Conservation (phyloP, 2,113 vertebrate species). For the Anhinga anhinga region DNA sequence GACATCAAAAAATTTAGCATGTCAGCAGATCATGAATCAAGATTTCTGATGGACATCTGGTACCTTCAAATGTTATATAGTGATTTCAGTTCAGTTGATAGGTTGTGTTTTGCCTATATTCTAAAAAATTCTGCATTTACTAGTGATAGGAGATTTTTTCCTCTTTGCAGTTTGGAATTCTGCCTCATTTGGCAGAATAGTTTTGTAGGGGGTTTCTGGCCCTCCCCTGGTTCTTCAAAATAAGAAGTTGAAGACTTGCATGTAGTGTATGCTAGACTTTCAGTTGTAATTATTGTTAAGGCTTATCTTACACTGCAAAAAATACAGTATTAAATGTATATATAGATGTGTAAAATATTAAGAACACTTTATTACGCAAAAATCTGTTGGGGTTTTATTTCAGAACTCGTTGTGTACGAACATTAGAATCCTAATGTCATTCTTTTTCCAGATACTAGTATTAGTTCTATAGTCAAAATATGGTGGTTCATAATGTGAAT, state of each 20-base stretch:
- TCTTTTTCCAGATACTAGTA: neutral
- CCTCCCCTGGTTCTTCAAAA: neutral
- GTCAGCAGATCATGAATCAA: neutral
- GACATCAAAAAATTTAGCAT: neutral
- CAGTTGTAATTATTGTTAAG: neutral
- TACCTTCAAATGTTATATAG: neutral
- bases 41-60: neutral
- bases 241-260: neutral
- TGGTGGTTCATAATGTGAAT: neutral
- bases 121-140: neutral
- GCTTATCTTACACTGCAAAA: neutral
- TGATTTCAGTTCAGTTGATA: neutral
- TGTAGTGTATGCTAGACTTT: neutral
- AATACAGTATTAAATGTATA: neutral
- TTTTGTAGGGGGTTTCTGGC: neutral
- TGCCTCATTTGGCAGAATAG: neutral
- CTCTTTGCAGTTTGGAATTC: neutral
- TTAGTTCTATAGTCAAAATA: neutral
- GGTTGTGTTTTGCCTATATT: neutral
- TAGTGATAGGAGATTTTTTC: neutral
- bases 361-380: neutral
- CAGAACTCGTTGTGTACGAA: neutral
- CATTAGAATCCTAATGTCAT: neutral
- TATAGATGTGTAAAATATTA: neutral
- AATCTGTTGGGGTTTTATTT: neutral